Base-by-base conservation (phyloP, 2,113 vertebrate species). In the Motacilla alba region DNA sequence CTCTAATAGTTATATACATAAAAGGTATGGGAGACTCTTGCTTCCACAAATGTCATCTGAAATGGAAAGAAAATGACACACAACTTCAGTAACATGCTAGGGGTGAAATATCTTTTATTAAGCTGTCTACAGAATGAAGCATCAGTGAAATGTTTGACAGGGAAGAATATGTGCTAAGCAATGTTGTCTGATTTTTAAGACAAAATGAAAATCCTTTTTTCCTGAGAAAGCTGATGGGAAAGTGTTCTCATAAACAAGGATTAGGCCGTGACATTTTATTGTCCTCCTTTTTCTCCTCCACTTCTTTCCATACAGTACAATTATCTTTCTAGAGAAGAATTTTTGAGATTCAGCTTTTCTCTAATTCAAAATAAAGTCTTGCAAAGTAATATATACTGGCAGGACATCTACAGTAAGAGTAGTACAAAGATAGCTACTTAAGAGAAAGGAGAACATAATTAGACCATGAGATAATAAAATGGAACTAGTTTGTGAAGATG, bases 81-180 rank as follows among this genome's bases (percentile, higher is more conserved):
- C 13, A 81, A 55, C 70, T 93, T 93, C 66, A 91, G 52, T 23
- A 89, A 60, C 74, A 44, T 56, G 52, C 41, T 88, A 73, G 58
- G 49, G 56, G 83, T 88, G 69, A 96, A 82, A 95, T 70, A 91
- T n/a, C 88, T 91, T 91, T 96, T 89, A 96, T 95, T 96, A 96
- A 94, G 46, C 56, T 95, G 85, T 92, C 95, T 90, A 60, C 73
- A 70, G 81, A 92, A 92, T 77, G 58, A 52, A 68, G 6, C 73
- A 50, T 75, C 78, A 94, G 69, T 94, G 89, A 96, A 95, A 95
- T 69, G 67, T 95, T 94, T 96, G 89, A 96, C 92, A 96, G 63
- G 94, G 47, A 74, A 93, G 70, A 94, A 44, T 81, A 68, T n/a
- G 41, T 89, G 59, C 79, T 83, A 90, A 90, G 21, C 39, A 93